Conservation (phyloP, 2,888 invertebrate species). For the Tinea trinotella region DNA sequence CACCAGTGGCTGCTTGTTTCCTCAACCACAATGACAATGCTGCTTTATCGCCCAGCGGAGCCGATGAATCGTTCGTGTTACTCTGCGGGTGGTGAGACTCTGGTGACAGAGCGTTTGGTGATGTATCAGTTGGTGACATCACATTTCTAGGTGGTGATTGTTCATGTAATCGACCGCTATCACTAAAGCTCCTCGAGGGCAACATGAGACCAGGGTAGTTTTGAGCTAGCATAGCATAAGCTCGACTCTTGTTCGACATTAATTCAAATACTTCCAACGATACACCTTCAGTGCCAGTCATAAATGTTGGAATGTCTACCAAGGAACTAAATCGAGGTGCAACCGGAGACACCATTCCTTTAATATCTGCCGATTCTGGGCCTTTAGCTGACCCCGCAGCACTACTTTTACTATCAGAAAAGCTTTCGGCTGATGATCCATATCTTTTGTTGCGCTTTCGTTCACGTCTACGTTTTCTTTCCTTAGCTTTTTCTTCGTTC, state of each 20-base stretch:
- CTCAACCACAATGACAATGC: conserved; percentile 72
- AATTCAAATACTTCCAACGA: conserved; percentile 83
- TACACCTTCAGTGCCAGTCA: conserved; percentile 82
- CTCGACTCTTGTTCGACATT: conserved; percentile 77
- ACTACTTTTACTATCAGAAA: conserved; percentile 79
- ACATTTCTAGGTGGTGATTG: conserved; percentile 47
- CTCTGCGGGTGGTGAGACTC: conserved; percentile 33
- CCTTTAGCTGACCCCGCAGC: conserved; percentile 72
- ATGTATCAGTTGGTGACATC: conserved; percentile 32
- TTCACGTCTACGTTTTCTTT: conserved; percentile 74
- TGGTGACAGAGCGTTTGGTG: conserved; percentile 41
- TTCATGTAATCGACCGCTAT: conserved; percentile 62
- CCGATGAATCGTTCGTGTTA: conserved; percentile 27
- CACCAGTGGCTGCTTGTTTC: conserved; percentile 52
- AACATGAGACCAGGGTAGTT: conserved; percentile 82
- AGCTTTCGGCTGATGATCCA: conserved; percentile 79
- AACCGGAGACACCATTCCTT: conserved; percentile 48
- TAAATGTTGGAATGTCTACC: conserved; percentile 87
- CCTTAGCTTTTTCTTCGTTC: conserved; percentile 75
- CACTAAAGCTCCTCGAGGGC: conserved; percentile 82
- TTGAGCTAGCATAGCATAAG: conserved; percentile 80
- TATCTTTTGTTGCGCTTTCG: conserved; percentile 69
- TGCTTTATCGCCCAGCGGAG: conserved; percentile 51
- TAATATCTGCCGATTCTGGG: conserved; percentile 40
- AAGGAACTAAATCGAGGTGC: conserved; percentile 81